Conservation (phyloP, 53 echinoderm and acorn worm species). For the Hippasteria phrygiana region DNA sequence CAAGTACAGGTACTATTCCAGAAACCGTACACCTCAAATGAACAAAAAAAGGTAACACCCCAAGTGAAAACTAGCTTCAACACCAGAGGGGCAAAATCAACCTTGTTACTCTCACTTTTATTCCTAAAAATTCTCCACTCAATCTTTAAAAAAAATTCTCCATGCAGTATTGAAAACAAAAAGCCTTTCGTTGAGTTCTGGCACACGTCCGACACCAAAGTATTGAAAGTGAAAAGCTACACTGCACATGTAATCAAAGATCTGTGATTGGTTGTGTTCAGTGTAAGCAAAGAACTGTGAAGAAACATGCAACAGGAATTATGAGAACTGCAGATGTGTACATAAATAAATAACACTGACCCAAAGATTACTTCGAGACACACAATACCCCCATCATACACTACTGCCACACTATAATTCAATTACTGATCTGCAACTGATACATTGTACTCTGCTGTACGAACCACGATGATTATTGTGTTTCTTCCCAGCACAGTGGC, state of each 20-base stretch:
- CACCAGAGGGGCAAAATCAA: too few species aligned
- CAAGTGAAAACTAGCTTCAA: too few species aligned
- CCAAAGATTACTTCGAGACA: neutral
- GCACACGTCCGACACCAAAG: too few species aligned
- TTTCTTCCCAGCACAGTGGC: neutral
- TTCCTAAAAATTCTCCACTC: too few species aligned
- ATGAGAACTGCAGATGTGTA: neutral
- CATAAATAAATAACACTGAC: neutral
- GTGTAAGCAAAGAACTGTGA: neutral
- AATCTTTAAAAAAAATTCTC: too few species aligned
- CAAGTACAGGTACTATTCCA: too few species aligned
- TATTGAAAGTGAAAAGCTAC: neutral
- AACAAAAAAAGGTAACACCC: too few species aligned
- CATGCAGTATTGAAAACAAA: too few species aligned
- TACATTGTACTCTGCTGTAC: neutral
- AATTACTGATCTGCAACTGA: slow-evolving; percentile 32
- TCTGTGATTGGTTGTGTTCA: neutral
- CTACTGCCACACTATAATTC: slow-evolving; percentile 14
- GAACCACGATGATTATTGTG: neutral
- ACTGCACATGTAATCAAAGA: neutral
- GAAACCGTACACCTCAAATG: too few species aligned
- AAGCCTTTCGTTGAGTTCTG: too few species aligned
- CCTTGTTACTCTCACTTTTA: too few species aligned
- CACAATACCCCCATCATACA: neutral
- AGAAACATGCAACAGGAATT: neutral